Evolutionary conservation across 1,140 invertebrate species (phyloP).

Genomic region (Vanessa atalanta): DNA sequence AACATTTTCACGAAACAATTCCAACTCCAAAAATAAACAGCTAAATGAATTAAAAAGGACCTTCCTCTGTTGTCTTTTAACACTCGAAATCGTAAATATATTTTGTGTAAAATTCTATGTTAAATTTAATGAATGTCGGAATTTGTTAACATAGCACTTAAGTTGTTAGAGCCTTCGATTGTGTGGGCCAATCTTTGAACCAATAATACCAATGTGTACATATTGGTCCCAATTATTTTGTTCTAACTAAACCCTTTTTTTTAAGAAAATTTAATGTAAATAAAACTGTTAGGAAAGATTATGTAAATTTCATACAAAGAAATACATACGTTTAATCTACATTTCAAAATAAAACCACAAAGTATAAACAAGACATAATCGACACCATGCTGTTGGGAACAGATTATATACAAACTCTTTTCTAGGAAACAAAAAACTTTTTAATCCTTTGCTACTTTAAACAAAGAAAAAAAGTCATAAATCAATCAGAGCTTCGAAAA

Average conservation of each 20-base stretch:
- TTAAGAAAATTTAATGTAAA: no score
- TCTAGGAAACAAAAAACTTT: slow-evolving; percentile 8
- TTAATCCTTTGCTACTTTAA: slow-evolving; percentile 22
- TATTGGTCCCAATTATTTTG: neutral
- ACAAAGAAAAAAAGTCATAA: slow-evolving; percentile 16
- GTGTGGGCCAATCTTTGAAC: slow-evolving; percentile 31
- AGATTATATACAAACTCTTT: slow-evolving; percentile 13
- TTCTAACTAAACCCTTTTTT: no score
- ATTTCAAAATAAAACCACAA: neutral
- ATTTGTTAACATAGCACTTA: slow-evolving; percentile 59
- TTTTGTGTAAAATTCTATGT: slow-evolving; percentile 51
- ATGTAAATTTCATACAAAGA: no score
- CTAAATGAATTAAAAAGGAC: neutral
- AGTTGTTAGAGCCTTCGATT: slow-evolving; percentile 54
- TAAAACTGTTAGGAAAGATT: neutral
- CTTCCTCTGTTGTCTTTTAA: slow-evolving; percentile 49
- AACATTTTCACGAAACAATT: neutral
- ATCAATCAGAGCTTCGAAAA: neutral
- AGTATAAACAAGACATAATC: slow-evolving; percentile 13
- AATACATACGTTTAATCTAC: neutral
- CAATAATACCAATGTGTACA: neutral
- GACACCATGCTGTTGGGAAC: slow-evolving; percentile 12
- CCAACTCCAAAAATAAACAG: neutral
- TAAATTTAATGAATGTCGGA: slow-evolving; percentile 43
- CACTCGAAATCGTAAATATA: slow-evolving; percentile 47